phyloP scores from a whole-genome alignment of 2,113 vertebrate genomes.

The Empidonax traillii region DNA sequence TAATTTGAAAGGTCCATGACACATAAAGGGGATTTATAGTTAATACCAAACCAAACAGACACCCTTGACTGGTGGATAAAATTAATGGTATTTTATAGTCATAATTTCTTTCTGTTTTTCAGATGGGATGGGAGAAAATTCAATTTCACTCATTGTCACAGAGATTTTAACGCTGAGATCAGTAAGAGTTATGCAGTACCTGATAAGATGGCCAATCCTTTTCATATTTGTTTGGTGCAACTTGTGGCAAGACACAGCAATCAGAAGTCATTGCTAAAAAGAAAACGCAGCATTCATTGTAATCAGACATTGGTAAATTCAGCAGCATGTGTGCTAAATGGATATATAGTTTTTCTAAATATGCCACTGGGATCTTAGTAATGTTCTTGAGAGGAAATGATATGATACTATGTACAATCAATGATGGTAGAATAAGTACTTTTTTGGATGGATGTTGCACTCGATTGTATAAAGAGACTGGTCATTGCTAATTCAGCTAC shows the following conservation, averaged over 20 bases:
- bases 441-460: neutral
- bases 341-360: constrained; percentile 24
- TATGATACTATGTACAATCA: neutral
- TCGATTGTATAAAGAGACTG: neutral
- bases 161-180: neutral
- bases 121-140: neutral
- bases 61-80: constrained; percentile 1
- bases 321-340: neutral
- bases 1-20: constrained; percentile 10
- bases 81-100: neutral
- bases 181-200: neutral
- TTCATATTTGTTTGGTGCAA: neutral
- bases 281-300: constrained; percentile 25
- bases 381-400: constrained; percentile 23
- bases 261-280: constrained; percentile 45
- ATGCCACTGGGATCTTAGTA: neutral
- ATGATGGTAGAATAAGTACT: neutral
- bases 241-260: constrained; percentile 24
- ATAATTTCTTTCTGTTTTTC: neutral
- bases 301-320: constrained; percentile 50
- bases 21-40: constrained; percentile 27
- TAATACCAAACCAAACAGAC: constrained; percentile 5
- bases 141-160: neutral
- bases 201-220: neutral
- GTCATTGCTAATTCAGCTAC: neutral